Evolutionary conservation across 2,888 invertebrate species (phyloP).

Genomic region (Tipula unca): DNA sequence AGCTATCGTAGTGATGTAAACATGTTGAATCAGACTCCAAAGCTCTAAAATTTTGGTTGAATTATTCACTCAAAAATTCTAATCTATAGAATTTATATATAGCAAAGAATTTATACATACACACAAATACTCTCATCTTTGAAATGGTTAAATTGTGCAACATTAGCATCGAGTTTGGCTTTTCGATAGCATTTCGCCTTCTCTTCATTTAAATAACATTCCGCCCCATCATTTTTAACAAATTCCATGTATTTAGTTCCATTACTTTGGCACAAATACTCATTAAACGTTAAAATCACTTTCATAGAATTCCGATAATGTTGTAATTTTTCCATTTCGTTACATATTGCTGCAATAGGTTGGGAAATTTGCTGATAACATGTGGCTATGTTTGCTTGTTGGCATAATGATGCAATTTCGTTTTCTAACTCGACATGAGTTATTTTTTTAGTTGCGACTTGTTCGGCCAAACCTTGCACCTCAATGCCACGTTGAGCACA

Average conservation of each 20-base stretch:
- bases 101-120: neutral
- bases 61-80: neutral
- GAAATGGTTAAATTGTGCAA: neutral
- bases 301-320: neutral
- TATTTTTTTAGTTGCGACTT: neutral
- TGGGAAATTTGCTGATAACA: neutral
- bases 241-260: neutral
- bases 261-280: neutral
- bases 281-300: neutral
- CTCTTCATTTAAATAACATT: neutral
- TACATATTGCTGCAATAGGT: neutral
- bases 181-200: neutral
- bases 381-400: neutral
- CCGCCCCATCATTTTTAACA: neutral
- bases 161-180: neutral
- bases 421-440: neutral
- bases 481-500: neutral
- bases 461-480: neutral
- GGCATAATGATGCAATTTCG: neutral
- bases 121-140: neutral
- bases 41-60: neutral
- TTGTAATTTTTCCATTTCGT: neutral
- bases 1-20: neutral
- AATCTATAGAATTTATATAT: neutral
- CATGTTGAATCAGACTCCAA: neutral